Conservation (phyloP, 2,888 invertebrate genomes). For the Lagria hirta region DNA sequence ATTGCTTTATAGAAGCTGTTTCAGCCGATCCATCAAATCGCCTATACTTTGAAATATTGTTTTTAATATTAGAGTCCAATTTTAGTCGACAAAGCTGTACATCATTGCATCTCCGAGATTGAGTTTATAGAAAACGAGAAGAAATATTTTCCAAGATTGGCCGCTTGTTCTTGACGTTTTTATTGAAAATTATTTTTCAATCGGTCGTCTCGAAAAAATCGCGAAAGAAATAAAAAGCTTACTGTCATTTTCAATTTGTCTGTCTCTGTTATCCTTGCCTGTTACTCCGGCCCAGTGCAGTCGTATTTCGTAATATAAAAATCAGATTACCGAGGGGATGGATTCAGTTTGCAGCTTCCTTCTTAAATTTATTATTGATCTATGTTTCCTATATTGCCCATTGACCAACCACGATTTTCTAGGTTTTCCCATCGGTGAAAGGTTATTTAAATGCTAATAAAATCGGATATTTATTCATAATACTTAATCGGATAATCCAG, state of each 20-base stretch:
- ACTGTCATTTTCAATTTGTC: constrained; percentile 48
- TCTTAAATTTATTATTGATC: constrained; percentile 33
- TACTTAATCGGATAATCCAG: constrained; percentile 19
- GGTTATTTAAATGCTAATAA: constrained; percentile 33
- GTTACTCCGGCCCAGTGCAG: constrained; percentile 30
- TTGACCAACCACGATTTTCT: constrained; percentile 11
- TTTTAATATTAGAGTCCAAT: constrained; percentile 24
- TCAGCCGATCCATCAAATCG: no score
- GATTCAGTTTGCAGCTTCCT: constrained; percentile 30
- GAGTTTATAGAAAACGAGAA: constrained; percentile 38
- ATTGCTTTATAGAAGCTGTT: no score
- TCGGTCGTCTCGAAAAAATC: constrained; percentile 40
- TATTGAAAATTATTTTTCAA: constrained; percentile 50
- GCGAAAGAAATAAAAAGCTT: constrained; percentile 44
- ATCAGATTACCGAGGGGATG: constrained; percentile 33
- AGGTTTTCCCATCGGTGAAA: constrained; percentile 10
- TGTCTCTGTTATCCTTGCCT: constrained; percentile 38
- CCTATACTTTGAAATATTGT: constrained; percentile 26
- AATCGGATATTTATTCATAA: constrained; percentile 31
- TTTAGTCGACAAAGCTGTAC: constrained; percentile 20
- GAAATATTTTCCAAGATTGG: constrained; percentile 44
- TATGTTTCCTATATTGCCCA: constrained; percentile 12
- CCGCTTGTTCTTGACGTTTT: constrained; percentile 49
- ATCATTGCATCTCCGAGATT: constrained; percentile 29
- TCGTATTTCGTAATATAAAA: constrained; percentile 36